Conservation (phyloP, 30 jellyfish, hydroid and myxozoan genomes). For the Cassiopea andromeda region DNA sequence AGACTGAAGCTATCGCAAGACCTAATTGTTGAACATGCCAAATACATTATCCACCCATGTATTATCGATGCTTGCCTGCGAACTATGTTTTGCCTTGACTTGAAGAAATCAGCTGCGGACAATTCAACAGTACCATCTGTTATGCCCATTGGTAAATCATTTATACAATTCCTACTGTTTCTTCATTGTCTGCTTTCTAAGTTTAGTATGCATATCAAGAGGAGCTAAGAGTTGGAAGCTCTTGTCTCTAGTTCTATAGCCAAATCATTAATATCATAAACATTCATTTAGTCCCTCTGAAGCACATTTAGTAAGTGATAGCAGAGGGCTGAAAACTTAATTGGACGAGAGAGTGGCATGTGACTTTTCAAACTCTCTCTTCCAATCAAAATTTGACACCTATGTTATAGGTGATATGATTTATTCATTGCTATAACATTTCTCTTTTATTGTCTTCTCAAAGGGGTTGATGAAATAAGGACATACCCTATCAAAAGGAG, state of each 20-base stretch:
- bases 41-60: conserved; percentile 59
- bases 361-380: no score
- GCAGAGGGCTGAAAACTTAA: no score
- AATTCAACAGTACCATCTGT: background rate
- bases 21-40: background rate
- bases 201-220: no score
- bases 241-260: no score
- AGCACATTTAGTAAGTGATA: no score
- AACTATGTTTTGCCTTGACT: conserved; percentile 4
- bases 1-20: conserved; percentile 14
- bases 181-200: background rate
- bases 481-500: background rate
- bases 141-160: conserved; percentile 4
- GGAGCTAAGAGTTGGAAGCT: no score
- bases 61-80: conserved; percentile 56
- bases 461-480: conserved; percentile 28
- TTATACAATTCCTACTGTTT: background rate
- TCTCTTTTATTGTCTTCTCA: background rate
- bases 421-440: background rate
- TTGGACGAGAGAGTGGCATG: no score
- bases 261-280: no score
- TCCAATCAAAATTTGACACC: background rate
- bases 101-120: background rate
- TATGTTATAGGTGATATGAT: background rate
- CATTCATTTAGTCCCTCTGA: no score